Base-by-base conservation (phyloP, 2,113 vertebrate genomes). In the Chloropsis hardwickii region DNA sequence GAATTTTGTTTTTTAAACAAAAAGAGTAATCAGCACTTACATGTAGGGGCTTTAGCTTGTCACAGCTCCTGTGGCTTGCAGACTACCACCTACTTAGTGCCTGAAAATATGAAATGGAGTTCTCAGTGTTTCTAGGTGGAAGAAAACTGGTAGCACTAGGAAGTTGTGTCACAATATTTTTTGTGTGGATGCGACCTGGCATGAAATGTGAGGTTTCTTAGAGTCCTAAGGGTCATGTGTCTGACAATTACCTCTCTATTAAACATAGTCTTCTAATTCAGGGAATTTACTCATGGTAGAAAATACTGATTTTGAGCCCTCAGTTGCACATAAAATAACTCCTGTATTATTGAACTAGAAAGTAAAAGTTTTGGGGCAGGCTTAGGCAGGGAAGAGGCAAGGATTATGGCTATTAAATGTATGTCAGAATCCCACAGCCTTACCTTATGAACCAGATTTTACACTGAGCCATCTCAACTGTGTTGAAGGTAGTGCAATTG, bases 361-460 rank as follows among this genome's bases (percentile, higher is more conserved):
- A 84, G 74, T 29, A 42, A 33, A 25, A 28, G 4, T 39, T 92
- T 67, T 57, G 12, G 15, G 14, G 4, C 1, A 33, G 15, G 2
- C 1, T n/a, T 14, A 25, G 4, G 2, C 1, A 22, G 10, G 31
- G 7, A 50, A 58, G 37, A 56, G 5, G 11, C 33, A n/a, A 70
- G 25, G 39, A 66, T 58, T 85, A 27, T 31, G 37, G 15, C 18
- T 67, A 12, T 35, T 53, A 47, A 86, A 33, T 29, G 6, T 27
- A 2, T 37, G 13, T 50, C 51, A 64, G 35, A 90, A 81, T 62
- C 57, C 25, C 25, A 50, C 29, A 66, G 51, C n/a, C n/a, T n/a
- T n/a, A n/a, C 29, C n/a, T 71, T 50, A 23, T 40, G 35, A 86
- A 19, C 24, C 24, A 70, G 11, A 42, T 69, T n/a, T 64, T 69